phyloP scores from a whole-genome alignment of 2,113 vertebrate genomes.

The Cavia porcellus region DNA sequence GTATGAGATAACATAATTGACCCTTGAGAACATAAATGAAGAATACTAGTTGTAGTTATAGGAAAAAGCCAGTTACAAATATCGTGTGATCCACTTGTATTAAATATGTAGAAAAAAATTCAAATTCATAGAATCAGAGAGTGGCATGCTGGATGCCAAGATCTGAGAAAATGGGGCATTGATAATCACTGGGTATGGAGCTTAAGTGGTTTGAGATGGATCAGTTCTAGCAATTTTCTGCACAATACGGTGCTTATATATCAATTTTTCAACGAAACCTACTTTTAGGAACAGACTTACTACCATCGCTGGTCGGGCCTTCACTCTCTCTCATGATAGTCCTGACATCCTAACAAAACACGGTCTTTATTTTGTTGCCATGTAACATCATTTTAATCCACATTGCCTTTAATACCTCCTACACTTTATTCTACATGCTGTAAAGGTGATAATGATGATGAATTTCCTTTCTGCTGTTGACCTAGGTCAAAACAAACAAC shows the following conservation, averaged over 20 bases:
- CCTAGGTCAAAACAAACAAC: not conserved
- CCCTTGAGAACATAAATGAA: not conserved
- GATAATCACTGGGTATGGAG: not conserved
- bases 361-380: not conserved
- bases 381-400: not conserved
- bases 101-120: not conserved
- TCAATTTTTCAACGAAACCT: not conserved
- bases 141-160: not conserved
- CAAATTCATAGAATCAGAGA: not conserved
- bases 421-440: not conserved
- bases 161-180: accelerated
- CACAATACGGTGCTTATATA: not conserved
- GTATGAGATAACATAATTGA: not conserved
- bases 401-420: not conserved
- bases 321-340: not conserved
- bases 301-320: not conserved
- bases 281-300: not conserved
- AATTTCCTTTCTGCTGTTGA: not conserved
- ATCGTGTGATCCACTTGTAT: not conserved
- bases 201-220: not conserved
- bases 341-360: not conserved
- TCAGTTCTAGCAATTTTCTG: not conserved
- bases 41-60: not conserved
- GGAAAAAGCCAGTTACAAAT: not conserved
- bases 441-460: not conserved